phyloP scores from a whole-genome alignment of 2,113 vertebrate species.

The Malaclemys terrapin region DNA sequence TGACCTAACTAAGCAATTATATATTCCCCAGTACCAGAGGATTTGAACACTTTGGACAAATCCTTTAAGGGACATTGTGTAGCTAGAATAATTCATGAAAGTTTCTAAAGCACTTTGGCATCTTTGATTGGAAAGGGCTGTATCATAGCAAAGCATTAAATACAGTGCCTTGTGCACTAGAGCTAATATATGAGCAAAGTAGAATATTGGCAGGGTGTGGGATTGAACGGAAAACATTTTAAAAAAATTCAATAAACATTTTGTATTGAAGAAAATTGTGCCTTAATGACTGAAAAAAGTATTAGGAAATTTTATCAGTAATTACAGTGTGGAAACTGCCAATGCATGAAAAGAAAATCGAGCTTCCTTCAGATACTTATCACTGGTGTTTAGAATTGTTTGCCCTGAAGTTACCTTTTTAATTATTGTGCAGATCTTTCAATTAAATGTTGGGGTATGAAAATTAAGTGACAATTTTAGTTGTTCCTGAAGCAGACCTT shows the following conservation, averaged over 20 bases:
- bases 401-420: slow-evolving; percentile 63
- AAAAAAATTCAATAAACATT: background rate
- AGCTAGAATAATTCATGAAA: background rate
- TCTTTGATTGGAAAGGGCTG: background rate
- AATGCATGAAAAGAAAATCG: slow-evolving; percentile 49
- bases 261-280: fast-evolving
- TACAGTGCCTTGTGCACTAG: background rate
- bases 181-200: background rate
- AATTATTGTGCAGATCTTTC: slow-evolving; percentile 69
- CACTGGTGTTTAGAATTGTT: slow-evolving; percentile 48
- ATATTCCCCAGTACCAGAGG: background rate
- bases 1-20: background rate
- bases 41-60: background rate
- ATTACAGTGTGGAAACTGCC: slow-evolving; percentile 1
- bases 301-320: slow-evolving; percentile 25
- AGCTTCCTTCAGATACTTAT: slow-evolving; percentile 31
- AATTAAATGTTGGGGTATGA: slow-evolving; percentile 57
- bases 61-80: background rate
- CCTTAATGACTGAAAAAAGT: background rate
- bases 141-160: background rate
- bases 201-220: background rate
- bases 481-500: slow-evolving; percentile 34
- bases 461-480: slow-evolving; percentile 64
- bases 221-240: background rate
- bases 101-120: background rate